Evolutionary conservation across 2,113 vertebrate species (phyloP).

Genomic region (Proteles cristata): DNA sequence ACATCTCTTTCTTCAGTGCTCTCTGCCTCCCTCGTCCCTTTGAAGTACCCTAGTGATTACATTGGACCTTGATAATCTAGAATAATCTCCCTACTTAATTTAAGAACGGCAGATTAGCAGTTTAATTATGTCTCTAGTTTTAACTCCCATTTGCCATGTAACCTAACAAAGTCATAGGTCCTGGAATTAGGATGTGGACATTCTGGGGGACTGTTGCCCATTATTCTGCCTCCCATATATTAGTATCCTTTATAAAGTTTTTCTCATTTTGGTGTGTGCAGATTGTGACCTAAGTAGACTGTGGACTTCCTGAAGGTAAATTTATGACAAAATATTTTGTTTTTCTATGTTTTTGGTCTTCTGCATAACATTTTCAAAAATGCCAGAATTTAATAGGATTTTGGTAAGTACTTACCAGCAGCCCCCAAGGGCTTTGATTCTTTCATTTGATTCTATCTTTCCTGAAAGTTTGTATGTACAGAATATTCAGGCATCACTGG

Average conservation of each 20-base stretch:
- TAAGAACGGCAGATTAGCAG: background rate
- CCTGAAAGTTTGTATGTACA: background rate
- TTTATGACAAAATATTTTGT: constrained; percentile 6
- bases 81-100: background rate
- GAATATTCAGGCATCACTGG: background rate
- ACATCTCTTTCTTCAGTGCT: background rate
- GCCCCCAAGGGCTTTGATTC: constrained; percentile 2
- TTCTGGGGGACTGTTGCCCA: background rate
- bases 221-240: background rate
- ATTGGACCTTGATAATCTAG: background rate
- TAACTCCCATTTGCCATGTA: background rate
- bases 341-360: constrained; percentile 7
- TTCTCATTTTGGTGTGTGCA: background rate
- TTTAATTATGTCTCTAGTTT: background rate
- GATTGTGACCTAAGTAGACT: background rate
- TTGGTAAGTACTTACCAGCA: background rate
- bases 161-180: background rate
- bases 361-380: background rate
- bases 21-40: background rate
- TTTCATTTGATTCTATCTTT: background rate
- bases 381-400: background rate
- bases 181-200: background rate
- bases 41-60: background rate
- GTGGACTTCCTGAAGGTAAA: constrained; percentile 22
- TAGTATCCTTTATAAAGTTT: background rate